Evolutionary conservation across 2,113 vertebrate genomes (phyloP), one percentile per base, ranked within the genome.

Genomic region (Arothron firmamentum): DNA sequence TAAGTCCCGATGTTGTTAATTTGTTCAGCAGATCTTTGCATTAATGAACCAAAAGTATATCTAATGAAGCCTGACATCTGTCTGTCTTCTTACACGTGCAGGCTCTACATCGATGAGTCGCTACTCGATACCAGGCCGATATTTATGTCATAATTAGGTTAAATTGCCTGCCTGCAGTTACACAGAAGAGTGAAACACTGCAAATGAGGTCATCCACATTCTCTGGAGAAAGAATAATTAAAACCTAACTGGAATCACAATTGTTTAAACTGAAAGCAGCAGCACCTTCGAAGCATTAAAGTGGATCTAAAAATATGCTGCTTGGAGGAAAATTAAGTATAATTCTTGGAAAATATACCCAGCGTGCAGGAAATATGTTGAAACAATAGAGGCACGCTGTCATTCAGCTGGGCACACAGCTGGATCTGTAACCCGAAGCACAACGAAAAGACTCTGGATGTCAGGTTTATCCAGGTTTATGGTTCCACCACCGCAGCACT

Each of bases 181-280:
- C 34, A 38, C 34, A 38, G 28, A 31, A 31, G 28, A 31, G 28
- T 31, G 28, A 31, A 6, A 9, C 8, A 5, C 28, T 31, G 28
- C 34, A 38, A 12, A 38, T 10, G 3, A 38, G 34, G 9, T 38
- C 34, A 38, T 41, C 31, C 52, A 18, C n/a, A 3, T 19, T 11
- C 9, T 38, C 34, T 38, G 34, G 34, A 12, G 28, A 6, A 66
- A 47, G 19, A 25, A 59, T 28, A 23, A 48, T 50, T 8, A 67
- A 62, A 62, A 56, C n/a, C 11, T 45, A 60, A 58, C 56, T 15
- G n/a, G 50, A 60, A 52, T 58, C 50, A 56, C 67, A 2, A 28
- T 73, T 51, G 10, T 19, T 41, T 34, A 55, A 74, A 74, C 31
- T 66, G 50, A 42, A 66, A 57, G 20, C 72, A 72, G 61, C 15